Evolutionary conservation across 2,797 vertebrate species (phyloP).

Genomic region (Thaleichthys pacificus): DNA sequence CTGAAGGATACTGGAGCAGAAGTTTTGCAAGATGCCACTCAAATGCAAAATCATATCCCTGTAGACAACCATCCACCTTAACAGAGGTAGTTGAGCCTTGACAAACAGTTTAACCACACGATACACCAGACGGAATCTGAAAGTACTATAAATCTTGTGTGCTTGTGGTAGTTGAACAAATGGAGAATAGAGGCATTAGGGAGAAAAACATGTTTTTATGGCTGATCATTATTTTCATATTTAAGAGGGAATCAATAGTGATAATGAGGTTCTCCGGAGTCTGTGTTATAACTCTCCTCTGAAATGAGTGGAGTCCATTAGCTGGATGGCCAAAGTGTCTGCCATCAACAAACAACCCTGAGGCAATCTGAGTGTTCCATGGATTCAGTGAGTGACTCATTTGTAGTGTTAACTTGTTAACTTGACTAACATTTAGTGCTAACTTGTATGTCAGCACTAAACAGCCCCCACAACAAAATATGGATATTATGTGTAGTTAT

Average conservation of each 20-base stretch:
- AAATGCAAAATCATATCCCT: neutral
- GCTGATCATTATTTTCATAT: slow-evolving; percentile 45
- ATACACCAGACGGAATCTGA: neutral
- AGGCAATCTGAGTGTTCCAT: slow-evolving; percentile 7
- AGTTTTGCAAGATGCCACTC: neutral
- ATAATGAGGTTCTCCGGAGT: slow-evolving; percentile 24
- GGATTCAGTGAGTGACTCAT: neutral
- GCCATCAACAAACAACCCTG: slow-evolving; percentile 25
- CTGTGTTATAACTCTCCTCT: slow-evolving; percentile 10
- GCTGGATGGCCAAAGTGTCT: slow-evolving; percentile 21
- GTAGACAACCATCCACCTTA: neutral
- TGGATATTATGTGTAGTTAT: too few relatives aligned
- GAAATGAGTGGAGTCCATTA: slow-evolving; percentile 29
- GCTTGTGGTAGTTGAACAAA: neutral
- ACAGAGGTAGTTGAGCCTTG: neutral
- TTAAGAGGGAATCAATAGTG: slow-evolving; percentile 38
- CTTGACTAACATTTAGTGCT: too few relatives aligned
- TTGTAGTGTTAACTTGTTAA: too few relatives aligned
- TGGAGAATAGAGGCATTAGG: slow-evolving; percentile 1
- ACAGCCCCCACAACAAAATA: neutral
- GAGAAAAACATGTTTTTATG: slow-evolving; percentile 25
- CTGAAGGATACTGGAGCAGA: too few relatives aligned
- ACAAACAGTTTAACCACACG: neutral
- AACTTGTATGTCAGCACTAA: too few relatives aligned
- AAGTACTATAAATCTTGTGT: neutral